Conservation (phyloP, 2,888 invertebrate genomes). For the Podabrus alpinus region DNA sequence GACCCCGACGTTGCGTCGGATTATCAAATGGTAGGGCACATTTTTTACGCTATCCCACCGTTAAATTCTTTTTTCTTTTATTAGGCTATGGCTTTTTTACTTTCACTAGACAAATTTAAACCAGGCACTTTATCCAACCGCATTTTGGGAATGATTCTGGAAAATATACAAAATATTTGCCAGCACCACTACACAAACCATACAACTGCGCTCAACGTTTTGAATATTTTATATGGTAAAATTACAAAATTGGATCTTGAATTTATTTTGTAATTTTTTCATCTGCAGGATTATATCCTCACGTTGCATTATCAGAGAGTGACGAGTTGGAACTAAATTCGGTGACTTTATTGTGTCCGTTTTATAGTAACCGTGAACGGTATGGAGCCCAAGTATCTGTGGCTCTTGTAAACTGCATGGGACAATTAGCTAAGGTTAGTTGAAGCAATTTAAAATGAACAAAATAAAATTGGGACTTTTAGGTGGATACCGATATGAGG, state of each 20-base stretch:
- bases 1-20: conserved; percentile 36
- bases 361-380: conserved; percentile 39
- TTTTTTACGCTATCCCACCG: not conserved
- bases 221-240: conserved; percentile 47
- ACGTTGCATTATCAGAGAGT: conserved; percentile 34
- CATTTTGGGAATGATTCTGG: conserved; percentile 42
- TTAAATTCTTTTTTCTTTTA: conserved; percentile 17
- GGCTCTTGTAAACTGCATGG: conserved; percentile 54
- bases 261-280: not conserved
- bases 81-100: conserved; percentile 48
- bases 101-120: conserved; percentile 42
- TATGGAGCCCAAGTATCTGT: conserved; percentile 53
- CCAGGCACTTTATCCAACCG: conserved; percentile 38
- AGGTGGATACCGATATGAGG: conserved; percentile 43
- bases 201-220: conserved; percentile 45
- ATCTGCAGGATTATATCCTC: conserved; percentile 42
- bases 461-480: not conserved
- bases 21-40: conserved; percentile 40
- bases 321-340: conserved; percentile 23
- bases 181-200: conserved; percentile 45
- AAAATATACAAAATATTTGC: conserved; percentile 47
- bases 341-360: conserved; percentile 41
- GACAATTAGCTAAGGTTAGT: conserved; percentile 50
- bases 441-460: conserved; percentile 12
- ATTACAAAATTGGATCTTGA: not conserved